Conservation (phyloP, 1,140 invertebrate genomes). For the Gonioctena quinquepunctata region DNA sequence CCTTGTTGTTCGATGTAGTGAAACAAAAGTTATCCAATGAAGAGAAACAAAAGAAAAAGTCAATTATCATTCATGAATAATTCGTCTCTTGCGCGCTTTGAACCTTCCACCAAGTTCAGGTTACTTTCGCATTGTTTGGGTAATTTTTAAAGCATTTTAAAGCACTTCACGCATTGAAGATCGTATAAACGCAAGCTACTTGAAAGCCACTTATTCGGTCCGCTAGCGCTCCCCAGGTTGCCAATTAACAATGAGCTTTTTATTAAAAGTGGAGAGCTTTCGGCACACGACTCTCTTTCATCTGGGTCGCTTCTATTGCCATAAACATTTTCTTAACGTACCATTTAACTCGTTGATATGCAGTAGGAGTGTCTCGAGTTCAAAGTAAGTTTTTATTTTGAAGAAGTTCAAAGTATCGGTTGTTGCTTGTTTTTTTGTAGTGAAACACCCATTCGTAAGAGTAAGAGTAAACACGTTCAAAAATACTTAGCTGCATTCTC, state of each 20-base stretch:
- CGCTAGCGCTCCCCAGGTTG: conserved; percentile 14
- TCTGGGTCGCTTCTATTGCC: neutral
- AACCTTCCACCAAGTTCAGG: neutral
- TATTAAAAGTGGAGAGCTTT: conserved; percentile 17
- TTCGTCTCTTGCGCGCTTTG: neutral
- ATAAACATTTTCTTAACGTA: neutral
- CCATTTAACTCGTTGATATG: neutral
- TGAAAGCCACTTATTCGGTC: conserved; percentile 14
- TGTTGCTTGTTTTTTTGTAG: too few relatives aligned
- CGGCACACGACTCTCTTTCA: neutral
- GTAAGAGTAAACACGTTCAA: too few relatives aligned
- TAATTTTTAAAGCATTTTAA: conserved; percentile 17
- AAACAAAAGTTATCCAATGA: neutral
- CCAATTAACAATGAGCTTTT: conserved; percentile 29
- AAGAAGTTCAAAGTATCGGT: too few relatives aligned
- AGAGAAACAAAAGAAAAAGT: neutral
- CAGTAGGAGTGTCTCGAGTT: too few relatives aligned
- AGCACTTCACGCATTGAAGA: conserved; percentile 12
- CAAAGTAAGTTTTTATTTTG: too few relatives aligned
- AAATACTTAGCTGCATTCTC: too few relatives aligned
- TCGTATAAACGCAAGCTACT: neutral
- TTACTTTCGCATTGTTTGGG: conserved; percentile 15
- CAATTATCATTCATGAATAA: conserved; percentile 1
- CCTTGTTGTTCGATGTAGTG: neutral
- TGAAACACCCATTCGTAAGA: too few relatives aligned